phyloP scores from a whole-genome alignment of 2,797 vertebrate genomes.

The Enteromius argenteus region DNA sequence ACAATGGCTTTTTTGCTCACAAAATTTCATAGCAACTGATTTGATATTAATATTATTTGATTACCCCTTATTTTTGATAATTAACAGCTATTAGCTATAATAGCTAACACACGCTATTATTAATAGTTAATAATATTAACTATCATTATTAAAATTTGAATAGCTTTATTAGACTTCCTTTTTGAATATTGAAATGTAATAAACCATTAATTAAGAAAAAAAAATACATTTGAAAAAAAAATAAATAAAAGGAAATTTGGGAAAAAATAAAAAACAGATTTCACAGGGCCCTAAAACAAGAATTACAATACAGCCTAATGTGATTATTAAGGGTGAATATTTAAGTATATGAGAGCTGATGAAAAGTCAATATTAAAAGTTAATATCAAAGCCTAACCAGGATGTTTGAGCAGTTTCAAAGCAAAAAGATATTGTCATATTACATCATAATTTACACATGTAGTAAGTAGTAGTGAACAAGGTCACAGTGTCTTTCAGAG shows the following conservation, averaged over 20 bases:
- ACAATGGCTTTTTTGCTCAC: not conserved
- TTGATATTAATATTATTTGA: not conserved
- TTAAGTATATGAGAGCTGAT: not conserved
- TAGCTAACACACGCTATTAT: not conserved
- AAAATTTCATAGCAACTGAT: not conserved
- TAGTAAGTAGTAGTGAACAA: conserved; percentile 19
- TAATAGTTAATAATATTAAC: not conserved
- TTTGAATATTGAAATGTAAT: not conserved
- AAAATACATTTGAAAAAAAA: too few species aligned
- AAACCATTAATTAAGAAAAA: too few species aligned
- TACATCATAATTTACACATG: not conserved
- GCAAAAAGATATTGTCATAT: not conserved
- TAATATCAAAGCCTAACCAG: not conserved
- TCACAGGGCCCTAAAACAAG: not conserved
- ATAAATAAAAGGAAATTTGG: not conserved
- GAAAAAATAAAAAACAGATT: not conserved
- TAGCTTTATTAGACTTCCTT: too few species aligned
- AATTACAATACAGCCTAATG: not conserved
- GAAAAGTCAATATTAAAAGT: not conserved
- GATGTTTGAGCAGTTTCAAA: not conserved
- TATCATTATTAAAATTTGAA: not conserved
- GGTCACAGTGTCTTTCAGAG: conserved; percentile 7
- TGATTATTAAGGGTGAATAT: not conserved
- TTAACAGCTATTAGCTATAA: not conserved
- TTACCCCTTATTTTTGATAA: not conserved